Evolutionary conservation across 2,888 invertebrate genomes (phyloP).

Genomic region (Chrysolina haemoptera): DNA sequence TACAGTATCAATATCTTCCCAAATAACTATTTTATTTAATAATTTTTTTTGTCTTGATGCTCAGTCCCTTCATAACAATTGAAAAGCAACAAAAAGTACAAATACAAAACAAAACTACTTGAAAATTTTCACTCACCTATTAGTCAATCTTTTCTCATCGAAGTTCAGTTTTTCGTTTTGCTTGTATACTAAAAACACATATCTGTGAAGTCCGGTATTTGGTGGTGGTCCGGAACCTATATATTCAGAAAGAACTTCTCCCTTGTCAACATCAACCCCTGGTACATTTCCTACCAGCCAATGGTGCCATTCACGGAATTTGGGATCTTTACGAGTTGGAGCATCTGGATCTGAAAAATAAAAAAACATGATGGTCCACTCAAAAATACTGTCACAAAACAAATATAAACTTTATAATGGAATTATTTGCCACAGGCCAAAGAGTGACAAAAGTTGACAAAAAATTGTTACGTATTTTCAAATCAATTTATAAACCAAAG

Average conservation of each 20-base stretch:
- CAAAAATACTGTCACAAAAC: slow-evolving; percentile 73
- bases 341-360: slow-evolving; percentile 81
- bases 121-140: slow-evolving; percentile 40
- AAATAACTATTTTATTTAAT: too few relatives aligned
- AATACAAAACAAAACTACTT: too few relatives aligned
- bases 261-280: slow-evolving; percentile 78
- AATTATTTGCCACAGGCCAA: too few relatives aligned
- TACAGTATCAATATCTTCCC: too few relatives aligned
- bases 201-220: slow-evolving; percentile 79
- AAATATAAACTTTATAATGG: too few relatives aligned
- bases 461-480: too few relatives aligned
- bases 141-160: slow-evolving; percentile 59
- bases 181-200: slow-evolving; percentile 76
- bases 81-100: too few relatives aligned
- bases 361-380: too few relatives aligned
- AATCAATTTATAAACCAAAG: too few relatives aligned
- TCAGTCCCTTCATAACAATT: too few relatives aligned
- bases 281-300: slow-evolving; percentile 93
- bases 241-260: slow-evolving; percentile 84
- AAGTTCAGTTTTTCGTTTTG: slow-evolving; percentile 64
- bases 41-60: too few relatives aligned
- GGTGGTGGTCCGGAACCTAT: slow-evolving; percentile 89
- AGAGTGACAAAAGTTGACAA: too few relatives aligned
- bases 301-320: slow-evolving; percentile 90
- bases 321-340: slow-evolving; percentile 85